These are phyloP conservation scores for Drosophila kuntzei DNA, from an alignment of 2,888 invertebrate genomes.

Conservation along the genomic window DNA sequence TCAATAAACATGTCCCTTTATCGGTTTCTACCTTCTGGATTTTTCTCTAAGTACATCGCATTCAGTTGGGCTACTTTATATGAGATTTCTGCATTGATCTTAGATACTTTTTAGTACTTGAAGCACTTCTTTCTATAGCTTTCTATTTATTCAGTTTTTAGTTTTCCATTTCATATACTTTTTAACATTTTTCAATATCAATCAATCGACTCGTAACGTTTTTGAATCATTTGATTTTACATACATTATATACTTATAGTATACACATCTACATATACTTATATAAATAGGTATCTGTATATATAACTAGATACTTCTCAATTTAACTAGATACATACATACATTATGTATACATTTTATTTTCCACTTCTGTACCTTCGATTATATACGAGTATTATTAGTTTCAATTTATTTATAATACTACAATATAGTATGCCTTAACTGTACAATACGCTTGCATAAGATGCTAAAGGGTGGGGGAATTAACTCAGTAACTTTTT, in stretches of 20 bases:
- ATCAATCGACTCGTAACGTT: slow-evolving; percentile 11
- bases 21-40: background rate
- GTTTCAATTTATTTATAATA: slow-evolving; percentile 4
- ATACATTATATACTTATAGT: slow-evolving; percentile 17
- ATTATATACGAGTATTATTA: slow-evolving; percentile 7
- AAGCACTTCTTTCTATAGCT: slow-evolving; percentile 34
- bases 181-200: slow-evolving; percentile 3
- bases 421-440: background rate
- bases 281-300: slow-evolving; percentile 2
- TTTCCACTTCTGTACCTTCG: slow-evolving; percentile 8
- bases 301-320: slow-evolving; percentile 15
- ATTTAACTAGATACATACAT: slow-evolving; percentile 21
- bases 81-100: background rate
- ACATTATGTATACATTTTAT: slow-evolving; percentile 15
- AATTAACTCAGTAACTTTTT: background rate
- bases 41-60: background rate
- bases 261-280: slow-evolving; percentile 22
- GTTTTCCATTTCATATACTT: slow-evolving; percentile 2
- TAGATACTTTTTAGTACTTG: slow-evolving; percentile 37
- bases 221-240: slow-evolving; percentile 27
- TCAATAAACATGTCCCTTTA: background rate
- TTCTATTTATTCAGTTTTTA: background rate
- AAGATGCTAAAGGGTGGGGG: too few species aligned
- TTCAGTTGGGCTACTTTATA: background rate
- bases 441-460: slow-evolving; percentile 12